A percentile compares a stretch with the other conserved stretches of the same genome.
These are phyloP conservation scores for Passer domesticus DNA, from an alignment of 2,113 vertebrate species.

Conservation along the genomic window DNA sequence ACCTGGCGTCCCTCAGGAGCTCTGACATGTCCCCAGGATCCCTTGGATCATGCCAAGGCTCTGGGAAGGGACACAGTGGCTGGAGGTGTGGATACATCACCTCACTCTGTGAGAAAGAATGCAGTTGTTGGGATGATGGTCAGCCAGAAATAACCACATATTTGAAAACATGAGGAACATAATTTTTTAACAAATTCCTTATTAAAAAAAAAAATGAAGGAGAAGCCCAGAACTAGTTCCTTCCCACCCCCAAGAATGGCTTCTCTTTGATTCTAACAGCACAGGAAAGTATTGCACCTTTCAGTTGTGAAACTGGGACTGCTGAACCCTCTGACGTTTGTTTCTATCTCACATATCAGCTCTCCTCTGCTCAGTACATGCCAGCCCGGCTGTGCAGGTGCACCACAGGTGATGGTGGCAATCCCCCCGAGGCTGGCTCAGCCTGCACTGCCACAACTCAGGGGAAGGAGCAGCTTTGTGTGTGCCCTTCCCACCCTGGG, in stretches of 20 bases:
- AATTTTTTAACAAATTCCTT: no score
- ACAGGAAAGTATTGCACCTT: background rate
- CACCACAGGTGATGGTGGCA: background rate
- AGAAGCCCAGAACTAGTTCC: background rate
- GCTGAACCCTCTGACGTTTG: background rate
- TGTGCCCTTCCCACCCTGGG: background rate
- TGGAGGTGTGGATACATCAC: background rate
- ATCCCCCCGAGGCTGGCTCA: background rate
- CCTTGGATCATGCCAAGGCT: background rate
- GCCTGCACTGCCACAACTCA: background rate
- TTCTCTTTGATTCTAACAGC: background rate
- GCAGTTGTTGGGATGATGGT: background rate
- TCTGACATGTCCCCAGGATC: background rate
- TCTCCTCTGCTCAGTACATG: background rate
- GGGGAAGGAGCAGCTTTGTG: background rate
- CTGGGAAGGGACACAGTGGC: background rate
- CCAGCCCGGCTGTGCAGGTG: rapidly evolving
- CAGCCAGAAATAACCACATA: background rate
- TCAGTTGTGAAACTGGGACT: background rate
- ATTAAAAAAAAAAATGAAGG: background rate
- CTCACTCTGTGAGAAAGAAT: background rate
- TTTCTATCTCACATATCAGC: background rate
- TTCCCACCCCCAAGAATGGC: background rate
- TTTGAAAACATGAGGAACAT: background rate
- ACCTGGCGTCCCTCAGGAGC: background rate